phyloP scores from a whole-genome alignment of 2,797 vertebrate species.

The Capromys pilorides region DNA sequence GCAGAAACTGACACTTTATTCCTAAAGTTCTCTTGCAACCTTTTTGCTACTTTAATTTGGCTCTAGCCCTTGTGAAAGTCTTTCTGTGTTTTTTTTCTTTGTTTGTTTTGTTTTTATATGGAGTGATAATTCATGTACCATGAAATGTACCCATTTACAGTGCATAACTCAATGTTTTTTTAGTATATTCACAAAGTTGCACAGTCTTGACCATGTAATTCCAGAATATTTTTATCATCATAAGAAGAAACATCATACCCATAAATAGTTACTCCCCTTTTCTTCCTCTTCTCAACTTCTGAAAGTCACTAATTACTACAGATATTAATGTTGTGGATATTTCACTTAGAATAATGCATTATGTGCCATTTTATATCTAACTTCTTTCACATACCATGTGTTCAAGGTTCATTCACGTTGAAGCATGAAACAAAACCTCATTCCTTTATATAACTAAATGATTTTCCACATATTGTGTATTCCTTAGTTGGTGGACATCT shows the following conservation, averaged over 20 bases:
- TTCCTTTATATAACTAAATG: not conserved
- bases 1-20: not conserved
- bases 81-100: not conserved
- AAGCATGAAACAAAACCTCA: not conserved
- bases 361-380: not conserved
- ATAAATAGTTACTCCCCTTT: not conserved
- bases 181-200: not conserved
- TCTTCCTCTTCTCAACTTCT: not conserved
- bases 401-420: not conserved
- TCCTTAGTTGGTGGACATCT: not conserved
- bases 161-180: not conserved
- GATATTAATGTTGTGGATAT: not conserved
- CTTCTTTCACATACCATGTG: not conserved
- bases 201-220: conserved; percentile 4
- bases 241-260: not conserved
- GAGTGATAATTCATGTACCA: not conserved
- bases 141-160: conserved; percentile 19
- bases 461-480: conserved; percentile 14
- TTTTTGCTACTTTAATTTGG: not conserved
- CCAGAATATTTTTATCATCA: conserved; percentile 17
- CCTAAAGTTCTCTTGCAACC: not conserved
- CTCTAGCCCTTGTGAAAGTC: not conserved
- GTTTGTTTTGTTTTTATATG: not conserved
- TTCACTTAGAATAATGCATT: not conserved
- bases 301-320: not conserved